phyloP scores from a whole-genome alignment of 2,888 invertebrate genomes.

The Piscicola geometra region DNA sequence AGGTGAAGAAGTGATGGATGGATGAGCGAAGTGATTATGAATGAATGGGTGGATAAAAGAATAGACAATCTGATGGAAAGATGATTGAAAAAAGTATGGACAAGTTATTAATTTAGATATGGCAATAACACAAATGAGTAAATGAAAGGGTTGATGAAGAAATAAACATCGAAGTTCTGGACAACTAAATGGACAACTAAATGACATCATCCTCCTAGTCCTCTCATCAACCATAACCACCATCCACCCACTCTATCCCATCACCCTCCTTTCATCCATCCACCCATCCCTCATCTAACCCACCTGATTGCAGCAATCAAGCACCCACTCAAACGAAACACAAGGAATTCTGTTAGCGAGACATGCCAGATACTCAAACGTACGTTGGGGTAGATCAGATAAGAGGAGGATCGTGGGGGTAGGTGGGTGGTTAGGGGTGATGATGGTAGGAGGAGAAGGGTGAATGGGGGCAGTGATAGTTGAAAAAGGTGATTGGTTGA shows the following conservation, averaged over 20 bases:
- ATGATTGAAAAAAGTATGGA: background rate
- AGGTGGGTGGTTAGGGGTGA: background rate
- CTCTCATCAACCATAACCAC: no score
- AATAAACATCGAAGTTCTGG: no score
- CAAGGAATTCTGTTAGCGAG: background rate
- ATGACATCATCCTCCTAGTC: no score
- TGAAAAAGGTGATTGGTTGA: no score
- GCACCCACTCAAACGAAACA: background rate
- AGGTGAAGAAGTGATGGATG: no score
- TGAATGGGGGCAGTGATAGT: no score
- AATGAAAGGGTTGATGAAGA: no score
- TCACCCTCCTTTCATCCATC: no score
- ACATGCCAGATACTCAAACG: background rate
- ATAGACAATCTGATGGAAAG: background rate
- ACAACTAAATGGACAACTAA: no score
- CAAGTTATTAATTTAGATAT: background rate
- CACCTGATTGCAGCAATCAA: conserved; percentile 1
- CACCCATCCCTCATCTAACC: background rate
- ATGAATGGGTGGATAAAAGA: background rate
- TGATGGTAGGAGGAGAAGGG: no score
- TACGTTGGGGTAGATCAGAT: background rate
- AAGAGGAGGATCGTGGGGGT: background rate
- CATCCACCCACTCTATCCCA: no score
- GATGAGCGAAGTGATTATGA: background rate
- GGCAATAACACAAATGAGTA: background rate